These are phyloP conservation scores for Eulemur rubriventer DNA, from an alignment of 2,797 vertebrate species.

Conservation along the genomic window DNA sequence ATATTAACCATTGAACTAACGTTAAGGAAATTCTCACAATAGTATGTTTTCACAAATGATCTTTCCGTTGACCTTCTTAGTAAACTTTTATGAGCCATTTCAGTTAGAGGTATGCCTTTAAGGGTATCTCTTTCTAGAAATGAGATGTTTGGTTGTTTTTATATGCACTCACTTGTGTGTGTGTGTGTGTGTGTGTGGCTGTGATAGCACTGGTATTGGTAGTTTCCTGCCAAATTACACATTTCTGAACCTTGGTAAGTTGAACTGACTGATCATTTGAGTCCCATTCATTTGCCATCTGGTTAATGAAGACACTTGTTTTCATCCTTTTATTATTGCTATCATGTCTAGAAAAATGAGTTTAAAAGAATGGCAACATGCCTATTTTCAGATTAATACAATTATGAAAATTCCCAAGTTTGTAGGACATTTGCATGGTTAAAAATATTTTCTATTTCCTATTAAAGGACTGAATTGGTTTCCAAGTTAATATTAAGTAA, in stretches of 20 bases:
- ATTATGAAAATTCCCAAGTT: not conserved
- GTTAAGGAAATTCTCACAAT: not conserved
- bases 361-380: not conserved
- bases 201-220: not conserved
- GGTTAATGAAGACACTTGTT: not conserved
- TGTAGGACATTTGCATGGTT: not conserved
- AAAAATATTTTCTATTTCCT: not conserved
- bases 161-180: too few species aligned
- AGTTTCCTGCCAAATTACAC: not conserved
- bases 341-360: not conserved
- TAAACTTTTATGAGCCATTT: not conserved
- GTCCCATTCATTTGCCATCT: not conserved
- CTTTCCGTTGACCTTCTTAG: not conserved
- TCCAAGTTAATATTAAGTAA: not conserved
- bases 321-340: not conserved
- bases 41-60: not conserved
- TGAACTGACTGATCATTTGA: not conserved
- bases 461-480: not conserved
- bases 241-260: not conserved
- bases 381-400: not conserved
- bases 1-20: not conserved
- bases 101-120: not conserved
- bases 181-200: not conserved
- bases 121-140: not conserved
- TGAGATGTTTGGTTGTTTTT: not conserved